These are phyloP conservation scores for Pangasianodon hypophthalmus DNA, from an alignment of 2,113 vertebrate genomes.

Conservation along the genomic window DNA sequence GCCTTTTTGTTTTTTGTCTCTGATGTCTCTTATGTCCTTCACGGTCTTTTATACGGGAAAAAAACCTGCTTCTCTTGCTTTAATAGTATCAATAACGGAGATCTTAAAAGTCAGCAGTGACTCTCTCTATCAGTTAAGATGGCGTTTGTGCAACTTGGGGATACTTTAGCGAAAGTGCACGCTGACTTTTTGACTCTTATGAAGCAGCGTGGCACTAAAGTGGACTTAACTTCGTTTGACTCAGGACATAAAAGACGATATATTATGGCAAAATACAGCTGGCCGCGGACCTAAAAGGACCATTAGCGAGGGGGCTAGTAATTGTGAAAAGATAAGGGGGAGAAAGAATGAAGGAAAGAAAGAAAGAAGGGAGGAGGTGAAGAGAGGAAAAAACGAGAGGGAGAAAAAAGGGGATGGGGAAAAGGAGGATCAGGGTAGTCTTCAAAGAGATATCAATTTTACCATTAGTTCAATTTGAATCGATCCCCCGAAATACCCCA, in stretches of 20 bases:
- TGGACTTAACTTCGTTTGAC: conserved; percentile 62
- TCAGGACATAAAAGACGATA: conserved; percentile 66
- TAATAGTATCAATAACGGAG: conserved; percentile 3
- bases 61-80: background rate
- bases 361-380: conserved; percentile 44
- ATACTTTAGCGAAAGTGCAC: conserved; percentile 10
- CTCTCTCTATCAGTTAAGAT: conserved; percentile 20
- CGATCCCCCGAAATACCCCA: conserved; percentile 59
- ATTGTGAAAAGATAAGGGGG: conserved; percentile 77
- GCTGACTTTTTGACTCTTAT: conserved; percentile 52
- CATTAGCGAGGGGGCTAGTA: conserved; percentile 72
- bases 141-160: background rate
- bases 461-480: conserved; percentile 75
- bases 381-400: background rate
- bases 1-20: conserved; percentile 10
- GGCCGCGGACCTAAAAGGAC: conserved; percentile 74
- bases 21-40: conserved; percentile 24
- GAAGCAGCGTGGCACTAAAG: conserved; percentile 61
- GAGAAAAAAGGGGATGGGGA: conserved; percentile 47
- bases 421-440: conserved; percentile 52
- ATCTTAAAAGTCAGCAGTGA: conserved; percentile 12
- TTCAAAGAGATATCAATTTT: conserved; percentile 80
- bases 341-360: conserved; percentile 52
- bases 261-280: conserved; percentile 72
- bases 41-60: background rate